Conservation (phyloP, 2,888 invertebrate species). For the Drosophila paramelanica region DNA sequence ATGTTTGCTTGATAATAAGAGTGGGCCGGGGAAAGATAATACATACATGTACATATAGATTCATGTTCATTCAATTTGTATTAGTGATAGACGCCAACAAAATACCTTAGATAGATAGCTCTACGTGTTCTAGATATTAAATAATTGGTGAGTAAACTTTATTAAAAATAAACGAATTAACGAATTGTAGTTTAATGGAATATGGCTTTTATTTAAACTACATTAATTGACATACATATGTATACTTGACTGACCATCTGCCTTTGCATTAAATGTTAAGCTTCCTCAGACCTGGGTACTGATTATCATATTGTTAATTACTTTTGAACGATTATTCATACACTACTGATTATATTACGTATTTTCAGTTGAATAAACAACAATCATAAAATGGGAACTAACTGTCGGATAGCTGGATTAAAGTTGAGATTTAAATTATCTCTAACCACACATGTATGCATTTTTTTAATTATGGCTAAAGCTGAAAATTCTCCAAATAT, state of each 20-base stretch:
- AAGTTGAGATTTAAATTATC: conserved; percentile 3
- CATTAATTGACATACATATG: no score
- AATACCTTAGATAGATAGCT: not conserved
- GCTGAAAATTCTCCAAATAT: conserved; percentile 27
- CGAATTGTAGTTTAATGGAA: not conserved
- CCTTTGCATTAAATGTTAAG: no score
- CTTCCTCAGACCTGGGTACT: no score
- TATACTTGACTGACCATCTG: no score
- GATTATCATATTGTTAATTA: not conserved
- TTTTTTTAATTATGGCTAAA: conserved; percentile 17
- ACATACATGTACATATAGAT: conserved; percentile 32
- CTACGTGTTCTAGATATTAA: not conserved
- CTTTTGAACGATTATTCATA: not conserved
- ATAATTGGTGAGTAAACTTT: not conserved
- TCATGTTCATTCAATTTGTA: conserved; percentile 15
- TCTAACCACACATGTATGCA: conserved; percentile 21
- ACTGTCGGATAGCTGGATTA: conserved; percentile 9
- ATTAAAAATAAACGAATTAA: not conserved
- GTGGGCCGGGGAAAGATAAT: conserved; percentile 40
- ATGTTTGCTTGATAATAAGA: conserved; percentile 34
- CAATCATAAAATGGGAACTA: conserved; percentile 18
- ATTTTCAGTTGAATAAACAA: conserved; percentile 31
- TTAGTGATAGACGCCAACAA: conserved; percentile 23
- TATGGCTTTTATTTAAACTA: not conserved
- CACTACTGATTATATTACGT: conserved; percentile 3